Evolutionary conservation across 2,888 invertebrate genomes (phyloP).

Genomic region (Phragmatobia fuliginosa): DNA sequence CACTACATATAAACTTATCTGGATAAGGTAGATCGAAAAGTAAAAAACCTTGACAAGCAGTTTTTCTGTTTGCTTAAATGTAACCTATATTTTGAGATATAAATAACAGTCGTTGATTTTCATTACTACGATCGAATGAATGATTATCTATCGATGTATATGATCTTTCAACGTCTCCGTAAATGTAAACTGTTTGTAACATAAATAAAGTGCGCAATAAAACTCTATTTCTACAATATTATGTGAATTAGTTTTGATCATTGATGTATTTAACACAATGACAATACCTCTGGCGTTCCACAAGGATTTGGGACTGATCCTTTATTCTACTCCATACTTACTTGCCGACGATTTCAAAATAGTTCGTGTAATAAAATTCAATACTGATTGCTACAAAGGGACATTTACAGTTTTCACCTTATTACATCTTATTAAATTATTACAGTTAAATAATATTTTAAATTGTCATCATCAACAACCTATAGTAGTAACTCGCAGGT

Average conservation of each 20-base stretch:
- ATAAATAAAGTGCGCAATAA: neutral
- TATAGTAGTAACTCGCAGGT: too few species aligned
- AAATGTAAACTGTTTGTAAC: neutral
- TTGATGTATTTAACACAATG: neutral
- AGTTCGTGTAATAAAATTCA: too few species aligned
- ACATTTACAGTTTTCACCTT: too few species aligned
- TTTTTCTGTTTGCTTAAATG: neutral
- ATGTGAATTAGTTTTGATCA: neutral
- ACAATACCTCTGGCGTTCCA: too few species aligned
- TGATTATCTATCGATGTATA: neutral
- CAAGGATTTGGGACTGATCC: neutral
- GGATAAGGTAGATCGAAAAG: neutral
- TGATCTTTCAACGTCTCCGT: neutral
- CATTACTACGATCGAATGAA: neutral
- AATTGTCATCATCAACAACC: too few species aligned
- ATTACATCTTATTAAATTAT: neutral
- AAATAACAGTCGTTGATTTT: neutral
- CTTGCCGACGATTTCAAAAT: too few species aligned
- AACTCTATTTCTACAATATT: neutral
- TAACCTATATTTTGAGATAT: neutral
- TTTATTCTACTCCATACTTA: neutral
- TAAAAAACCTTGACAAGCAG: neutral
- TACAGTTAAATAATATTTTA: too few species aligned
- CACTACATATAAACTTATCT: constrained; percentile 4
- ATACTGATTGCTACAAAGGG: too few species aligned